These are phyloP conservation scores for Petroica traversi DNA, from an alignment of 2,113 vertebrate genomes.

Conservation along the genomic window DNA sequence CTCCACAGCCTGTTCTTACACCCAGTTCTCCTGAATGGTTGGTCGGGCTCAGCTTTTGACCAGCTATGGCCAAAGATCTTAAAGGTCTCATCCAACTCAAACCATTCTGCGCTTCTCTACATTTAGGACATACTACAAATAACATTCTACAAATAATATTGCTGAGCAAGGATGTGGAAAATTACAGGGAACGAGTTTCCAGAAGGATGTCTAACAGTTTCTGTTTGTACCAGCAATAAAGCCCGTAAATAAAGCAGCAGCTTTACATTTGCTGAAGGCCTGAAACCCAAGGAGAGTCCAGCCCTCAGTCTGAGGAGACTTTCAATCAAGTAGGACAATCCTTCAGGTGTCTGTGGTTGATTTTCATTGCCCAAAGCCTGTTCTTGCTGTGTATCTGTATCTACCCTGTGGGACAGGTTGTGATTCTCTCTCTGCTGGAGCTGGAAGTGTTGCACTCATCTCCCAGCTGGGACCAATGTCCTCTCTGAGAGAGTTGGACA, in stretches of 20 bases:
- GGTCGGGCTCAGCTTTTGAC: not conserved
- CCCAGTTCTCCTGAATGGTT: not conserved
- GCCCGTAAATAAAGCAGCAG: not conserved
- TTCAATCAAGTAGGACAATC: constrained; percentile 2
- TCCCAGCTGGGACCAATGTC: not conserved
- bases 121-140: not conserved
- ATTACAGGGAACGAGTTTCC: not conserved
- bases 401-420: not conserved
- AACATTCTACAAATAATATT: not conserved
- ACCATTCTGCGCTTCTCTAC: not conserved
- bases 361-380: not conserved
- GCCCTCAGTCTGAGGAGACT: not conserved
- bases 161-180: not conserved
- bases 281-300: not conserved
- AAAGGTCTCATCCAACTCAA: not conserved
- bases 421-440: constrained; percentile 1
- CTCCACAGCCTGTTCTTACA: not conserved
- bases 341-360: not conserved
- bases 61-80: not conserved
- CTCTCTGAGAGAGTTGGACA: not conserved
- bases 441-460: not conserved
- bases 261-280: not conserved
- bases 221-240: not conserved
- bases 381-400: not conserved
- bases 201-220: not conserved